Evolutionary conservation across 2,888 invertebrate species (phyloP).

Genomic region (Ctenicera cuprea): DNA sequence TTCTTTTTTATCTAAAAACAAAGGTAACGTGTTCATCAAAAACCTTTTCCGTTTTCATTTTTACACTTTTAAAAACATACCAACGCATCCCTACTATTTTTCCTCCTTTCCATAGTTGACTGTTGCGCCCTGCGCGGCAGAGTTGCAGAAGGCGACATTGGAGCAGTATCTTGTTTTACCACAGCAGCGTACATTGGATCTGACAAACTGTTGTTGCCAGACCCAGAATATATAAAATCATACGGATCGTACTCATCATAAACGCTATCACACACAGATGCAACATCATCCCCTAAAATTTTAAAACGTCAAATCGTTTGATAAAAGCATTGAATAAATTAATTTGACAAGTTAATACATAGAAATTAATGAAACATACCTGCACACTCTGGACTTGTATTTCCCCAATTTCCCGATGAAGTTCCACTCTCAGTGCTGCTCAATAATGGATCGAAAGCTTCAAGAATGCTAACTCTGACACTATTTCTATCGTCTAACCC

Average conservation of each 20-base stretch:
- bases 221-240: conserved; percentile 81
- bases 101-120: conserved; percentile 74
- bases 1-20: conserved; percentile 72
- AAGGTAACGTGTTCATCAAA: not conserved
- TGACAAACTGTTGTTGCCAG: conserved; percentile 78
- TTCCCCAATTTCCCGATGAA: conserved; percentile 56
- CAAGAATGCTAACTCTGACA: conserved; percentile 83
- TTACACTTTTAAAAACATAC: conserved; percentile 25
- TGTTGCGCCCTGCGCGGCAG: conserved; percentile 77
- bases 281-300: conserved; percentile 73
- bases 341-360: not conserved
- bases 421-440: conserved; percentile 73
- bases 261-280: conserved; percentile 79
- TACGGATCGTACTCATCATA: conserved; percentile 88
- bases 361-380: conserved; percentile 67
- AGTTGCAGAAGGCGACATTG: conserved; percentile 72
- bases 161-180: conserved; percentile 75
- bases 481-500: conserved; percentile 73
- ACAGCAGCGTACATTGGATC: conserved; percentile 84
- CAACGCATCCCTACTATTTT: conserved; percentile 49
- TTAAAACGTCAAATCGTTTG: too few relatives aligned
- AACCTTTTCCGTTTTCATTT: not conserved
- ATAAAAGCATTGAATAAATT: too few relatives aligned
- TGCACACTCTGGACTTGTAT: conserved; percentile 72
- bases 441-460: conserved; percentile 91